phyloP scores from a whole-genome alignment of 2,113 vertebrate species.

The Cyanoramphus novaezelandiae region DNA sequence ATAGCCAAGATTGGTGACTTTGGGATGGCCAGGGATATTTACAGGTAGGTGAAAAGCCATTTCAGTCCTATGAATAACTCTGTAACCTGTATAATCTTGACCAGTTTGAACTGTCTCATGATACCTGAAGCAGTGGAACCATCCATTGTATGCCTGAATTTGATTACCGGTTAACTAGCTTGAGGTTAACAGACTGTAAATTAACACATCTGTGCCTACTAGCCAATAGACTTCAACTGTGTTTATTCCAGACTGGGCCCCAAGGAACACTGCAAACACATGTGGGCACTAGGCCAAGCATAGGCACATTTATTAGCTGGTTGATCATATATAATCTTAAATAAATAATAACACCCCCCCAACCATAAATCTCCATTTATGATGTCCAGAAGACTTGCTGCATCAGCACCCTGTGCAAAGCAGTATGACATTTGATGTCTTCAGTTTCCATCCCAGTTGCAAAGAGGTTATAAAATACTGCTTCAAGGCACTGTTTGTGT shows the following conservation, averaged over 20 bases:
- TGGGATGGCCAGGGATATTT: slow-evolving; percentile 92
- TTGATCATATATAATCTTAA: not conserved
- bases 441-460: not conserved
- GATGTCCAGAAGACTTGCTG: not conserved
- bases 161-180: not conserved
- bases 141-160: not conserved
- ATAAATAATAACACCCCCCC: not conserved
- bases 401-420: not conserved
- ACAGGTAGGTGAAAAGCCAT: slow-evolving; percentile 73
- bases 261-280: not conserved
- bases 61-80: not conserved
- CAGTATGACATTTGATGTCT: not conserved
- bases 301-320: not conserved
- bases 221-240: not conserved
- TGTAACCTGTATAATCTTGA: not conserved
- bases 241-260: not conserved
- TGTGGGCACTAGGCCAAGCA: not conserved
- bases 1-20: slow-evolving; percentile 93
- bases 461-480: not conserved
- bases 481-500: not conserved
- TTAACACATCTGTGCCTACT: not conserved
- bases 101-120: not conserved
- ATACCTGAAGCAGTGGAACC: not conserved
- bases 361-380: not conserved
- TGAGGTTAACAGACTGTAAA: not conserved